Conservation (phyloP, 2,888 invertebrate species). For the Cylloceria caligata region DNA sequence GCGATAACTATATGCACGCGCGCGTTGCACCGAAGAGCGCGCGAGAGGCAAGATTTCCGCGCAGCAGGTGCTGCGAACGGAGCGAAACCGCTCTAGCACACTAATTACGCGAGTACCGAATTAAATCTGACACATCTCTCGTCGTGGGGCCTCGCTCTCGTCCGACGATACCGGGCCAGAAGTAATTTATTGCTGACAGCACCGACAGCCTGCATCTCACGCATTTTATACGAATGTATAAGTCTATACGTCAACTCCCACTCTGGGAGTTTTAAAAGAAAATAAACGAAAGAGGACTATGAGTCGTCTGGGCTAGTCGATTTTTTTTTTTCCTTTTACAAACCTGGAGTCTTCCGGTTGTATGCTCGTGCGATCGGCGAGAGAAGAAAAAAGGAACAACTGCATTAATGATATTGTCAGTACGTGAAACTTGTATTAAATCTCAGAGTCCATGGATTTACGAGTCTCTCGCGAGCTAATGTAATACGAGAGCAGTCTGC, state of each 20-base stretch:
- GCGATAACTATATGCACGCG: constrained; percentile 62
- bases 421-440: constrained; percentile 4
- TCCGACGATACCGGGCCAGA: constrained; percentile 49
- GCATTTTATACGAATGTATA: constrained; percentile 10
- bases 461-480: constrained; percentile 21
- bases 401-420: constrained; percentile 13
- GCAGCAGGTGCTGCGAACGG: constrained; percentile 83
- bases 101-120: constrained; percentile 82
- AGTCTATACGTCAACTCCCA: constrained; percentile 1
- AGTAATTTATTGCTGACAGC: constrained; percentile 63
- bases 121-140: constrained; percentile 81
- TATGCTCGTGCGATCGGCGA: background rate
- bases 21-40: constrained; percentile 47
- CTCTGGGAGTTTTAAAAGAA: constrained; percentile 1
- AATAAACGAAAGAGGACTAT: background rate
- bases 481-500: background rate
- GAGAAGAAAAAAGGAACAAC: background rate
- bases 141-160: constrained; percentile 49
- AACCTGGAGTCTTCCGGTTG: constrained; percentile 12
- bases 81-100: constrained; percentile 80
- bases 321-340: constrained; percentile 1
- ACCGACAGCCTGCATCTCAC: constrained; percentile 14
- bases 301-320: constrained; percentile 1
- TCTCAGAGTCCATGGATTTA: background rate
- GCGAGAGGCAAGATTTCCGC: constrained; percentile 64